Percentiles rank a stretch among this genome's conserved stretches.
Conservation (phyloP, 2,797 vertebrate genomes). For the Scarus forsteni region DNA sequence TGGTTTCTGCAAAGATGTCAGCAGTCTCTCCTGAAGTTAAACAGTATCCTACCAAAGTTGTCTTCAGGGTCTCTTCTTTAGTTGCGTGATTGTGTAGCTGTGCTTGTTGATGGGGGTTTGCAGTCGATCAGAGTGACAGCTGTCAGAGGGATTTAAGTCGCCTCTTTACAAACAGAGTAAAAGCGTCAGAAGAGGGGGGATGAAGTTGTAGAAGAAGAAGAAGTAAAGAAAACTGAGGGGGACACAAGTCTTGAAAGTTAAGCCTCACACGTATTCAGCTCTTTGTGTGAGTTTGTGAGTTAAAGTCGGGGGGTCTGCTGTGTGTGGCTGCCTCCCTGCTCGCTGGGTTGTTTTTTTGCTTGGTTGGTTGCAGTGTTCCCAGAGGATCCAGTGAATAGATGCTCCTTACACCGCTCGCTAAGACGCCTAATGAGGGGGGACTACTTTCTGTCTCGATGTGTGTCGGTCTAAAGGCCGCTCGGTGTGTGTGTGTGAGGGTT, state of each 20-base stretch:
- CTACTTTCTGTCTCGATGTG: conserved; percentile 39
- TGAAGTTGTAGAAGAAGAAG: conserved; percentile 32
- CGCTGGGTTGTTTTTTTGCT: conserved; percentile 53
- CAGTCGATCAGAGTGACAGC: conserved; percentile 49
- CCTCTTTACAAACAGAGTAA: conserved; percentile 20
- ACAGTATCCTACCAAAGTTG: not conserved
- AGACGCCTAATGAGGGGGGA: conserved; percentile 73
- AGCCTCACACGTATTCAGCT: conserved; percentile 47
- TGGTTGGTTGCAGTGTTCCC: conserved; percentile 63
- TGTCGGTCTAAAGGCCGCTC: conserved; percentile 23
- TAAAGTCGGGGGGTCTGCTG: not conserved
- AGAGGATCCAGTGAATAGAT: conserved; percentile 61
- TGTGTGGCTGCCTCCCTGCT: conserved; percentile 31
- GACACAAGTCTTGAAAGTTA: conserved; percentile 24
- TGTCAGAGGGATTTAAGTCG: conserved; percentile 39
- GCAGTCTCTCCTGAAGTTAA: not conserved
- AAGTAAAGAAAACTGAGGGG: conserved; percentile 17
- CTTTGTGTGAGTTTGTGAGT: conserved; percentile 39
- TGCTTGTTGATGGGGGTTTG: not conserved
- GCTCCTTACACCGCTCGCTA: conserved; percentile 48
- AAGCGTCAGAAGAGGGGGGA: conserved; percentile 8
- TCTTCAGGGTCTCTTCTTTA: not conserved
- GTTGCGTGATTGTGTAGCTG: conserved; percentile 2
- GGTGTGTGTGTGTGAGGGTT: conserved; percentile 14
- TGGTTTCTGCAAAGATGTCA: not conserved